These are phyloP conservation scores for Dufourea novaeangliae DNA, from an alignment of 1,140 invertebrate genomes.

Conservation along the genomic window DNA sequence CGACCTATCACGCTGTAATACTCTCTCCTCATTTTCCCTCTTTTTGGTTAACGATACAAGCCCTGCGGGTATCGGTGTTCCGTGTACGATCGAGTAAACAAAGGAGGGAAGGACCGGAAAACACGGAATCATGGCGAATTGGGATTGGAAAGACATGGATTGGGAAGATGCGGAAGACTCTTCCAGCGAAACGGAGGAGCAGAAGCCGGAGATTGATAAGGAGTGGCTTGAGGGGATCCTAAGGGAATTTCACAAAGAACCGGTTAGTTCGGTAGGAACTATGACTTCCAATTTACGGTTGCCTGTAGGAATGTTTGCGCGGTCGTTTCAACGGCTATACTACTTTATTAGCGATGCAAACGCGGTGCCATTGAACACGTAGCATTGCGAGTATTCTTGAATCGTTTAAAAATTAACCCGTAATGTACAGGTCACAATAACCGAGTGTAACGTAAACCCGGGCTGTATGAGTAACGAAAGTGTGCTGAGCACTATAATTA, in stretches of 20 bases:
- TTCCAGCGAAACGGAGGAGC: slow-evolving; percentile 68
- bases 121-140: slow-evolving; percentile 67
- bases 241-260: slow-evolving; percentile 79
- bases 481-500: slow-evolving; percentile 84
- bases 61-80: not conserved
- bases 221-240: slow-evolving; percentile 85
- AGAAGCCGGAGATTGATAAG: slow-evolving; percentile 82
- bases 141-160: slow-evolving; percentile 81
- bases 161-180: slow-evolving; percentile 80
- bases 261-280: slow-evolving; percentile 56
- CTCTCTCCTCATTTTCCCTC: not conserved
- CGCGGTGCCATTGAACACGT: not conserved
- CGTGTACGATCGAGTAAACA: not conserved
- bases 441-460: slow-evolving; percentile 81
- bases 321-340: not conserved
- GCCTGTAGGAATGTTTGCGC: slow-evolving; percentile 7
- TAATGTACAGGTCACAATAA: slow-evolving; percentile 73
- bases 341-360: slow-evolving; percentile 11
- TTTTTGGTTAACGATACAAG: not conserved
- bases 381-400: not conserved
- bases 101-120: slow-evolving; percentile 16
- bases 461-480: slow-evolving; percentile 83
- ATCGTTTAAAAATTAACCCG: slow-evolving; percentile 16
- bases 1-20: not conserved
- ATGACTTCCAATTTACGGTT: slow-evolving; percentile 34